Evolutionary conservation across 2,888 invertebrate genomes (phyloP).

Genomic region (Trichogramma dendrolimi): DNA sequence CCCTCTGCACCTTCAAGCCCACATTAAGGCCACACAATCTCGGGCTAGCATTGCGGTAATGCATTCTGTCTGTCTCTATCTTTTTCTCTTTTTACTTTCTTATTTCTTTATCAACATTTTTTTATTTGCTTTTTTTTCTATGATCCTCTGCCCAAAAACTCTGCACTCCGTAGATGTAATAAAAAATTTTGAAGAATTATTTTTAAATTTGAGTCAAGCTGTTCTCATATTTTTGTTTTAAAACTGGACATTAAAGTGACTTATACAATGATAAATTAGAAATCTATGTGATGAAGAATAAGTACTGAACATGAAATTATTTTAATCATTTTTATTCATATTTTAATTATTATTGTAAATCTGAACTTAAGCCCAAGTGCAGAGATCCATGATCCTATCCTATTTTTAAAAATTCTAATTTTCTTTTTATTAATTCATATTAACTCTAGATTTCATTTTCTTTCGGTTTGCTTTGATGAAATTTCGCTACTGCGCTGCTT

Average conservation of each 20-base stretch:
- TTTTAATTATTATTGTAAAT: slow-evolving; percentile 25
- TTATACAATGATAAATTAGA: no score
- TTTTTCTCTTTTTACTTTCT: slow-evolving; percentile 35
- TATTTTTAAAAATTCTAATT: slow-evolving; percentile 18
- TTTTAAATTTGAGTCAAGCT: no score
- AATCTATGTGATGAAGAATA: no score
- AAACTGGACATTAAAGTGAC: no score
- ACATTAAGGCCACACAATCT: slow-evolving; percentile 97
- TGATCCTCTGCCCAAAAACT: not conserved
- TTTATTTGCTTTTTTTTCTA: slow-evolving; percentile 18
- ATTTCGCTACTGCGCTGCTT: slow-evolving; percentile 52
- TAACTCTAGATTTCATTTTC: slow-evolving; percentile 37
- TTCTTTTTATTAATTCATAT: slow-evolving; percentile 30
- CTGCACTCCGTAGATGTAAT: no score
- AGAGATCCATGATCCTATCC: slow-evolving; percentile 35
- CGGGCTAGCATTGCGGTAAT: slow-evolving; percentile 60
- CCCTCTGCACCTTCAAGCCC: slow-evolving; percentile 98
- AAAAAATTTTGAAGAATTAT: no score
- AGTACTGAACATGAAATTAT: not conserved
- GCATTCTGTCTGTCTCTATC: slow-evolving; percentile 50
- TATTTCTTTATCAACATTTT: slow-evolving; percentile 33
- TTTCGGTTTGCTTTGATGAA: slow-evolving; percentile 47
- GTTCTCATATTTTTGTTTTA: no score
- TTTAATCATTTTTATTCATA: slow-evolving; percentile 32
- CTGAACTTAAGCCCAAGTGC: slow-evolving; percentile 38